Percentiles rank a stretch among this genome's conserved stretches.
Evolutionary conservation across 2,113 vertebrate species (phyloP).

Genomic region (Malurus cyaneus): DNA sequence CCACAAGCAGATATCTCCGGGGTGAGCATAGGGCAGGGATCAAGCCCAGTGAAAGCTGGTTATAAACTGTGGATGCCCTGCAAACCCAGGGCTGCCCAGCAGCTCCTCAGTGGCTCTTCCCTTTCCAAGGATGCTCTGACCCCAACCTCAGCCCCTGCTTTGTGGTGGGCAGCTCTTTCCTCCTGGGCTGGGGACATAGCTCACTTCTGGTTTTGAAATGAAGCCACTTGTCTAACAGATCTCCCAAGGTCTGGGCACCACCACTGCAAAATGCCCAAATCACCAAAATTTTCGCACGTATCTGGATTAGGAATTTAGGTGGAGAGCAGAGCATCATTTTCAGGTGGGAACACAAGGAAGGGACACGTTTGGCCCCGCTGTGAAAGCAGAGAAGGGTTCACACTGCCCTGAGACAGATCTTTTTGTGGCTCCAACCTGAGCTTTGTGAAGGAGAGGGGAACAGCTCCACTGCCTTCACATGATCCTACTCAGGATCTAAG

Average conservation of each 20-base stretch:
- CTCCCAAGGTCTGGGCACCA: not conserved
- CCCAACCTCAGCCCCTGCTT: not conserved
- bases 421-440: fast-evolving
- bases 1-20: not conserved
- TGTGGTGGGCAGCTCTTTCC: not conserved
- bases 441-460: not conserved
- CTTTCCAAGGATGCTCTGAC: no score
- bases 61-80: fast-evolving
- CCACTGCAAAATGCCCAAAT: not conserved
- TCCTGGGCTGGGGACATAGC: not conserved
- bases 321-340: not conserved
- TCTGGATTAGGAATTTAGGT: not conserved
- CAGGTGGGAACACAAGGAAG: not conserved
- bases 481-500: not conserved
- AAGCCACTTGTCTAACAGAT: not conserved
- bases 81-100: not conserved
- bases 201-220: not conserved
- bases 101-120: fast-evolving
- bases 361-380: fast-evolving
- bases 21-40: not conserved
- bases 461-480: not conserved
- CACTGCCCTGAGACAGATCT: not conserved
- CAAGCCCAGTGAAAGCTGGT: not conserved
- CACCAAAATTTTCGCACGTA: not conserved
- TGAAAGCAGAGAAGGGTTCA: not conserved